Conservation (phyloP, 2,888 invertebrate genomes). For the Conchocele bisecta region DNA sequence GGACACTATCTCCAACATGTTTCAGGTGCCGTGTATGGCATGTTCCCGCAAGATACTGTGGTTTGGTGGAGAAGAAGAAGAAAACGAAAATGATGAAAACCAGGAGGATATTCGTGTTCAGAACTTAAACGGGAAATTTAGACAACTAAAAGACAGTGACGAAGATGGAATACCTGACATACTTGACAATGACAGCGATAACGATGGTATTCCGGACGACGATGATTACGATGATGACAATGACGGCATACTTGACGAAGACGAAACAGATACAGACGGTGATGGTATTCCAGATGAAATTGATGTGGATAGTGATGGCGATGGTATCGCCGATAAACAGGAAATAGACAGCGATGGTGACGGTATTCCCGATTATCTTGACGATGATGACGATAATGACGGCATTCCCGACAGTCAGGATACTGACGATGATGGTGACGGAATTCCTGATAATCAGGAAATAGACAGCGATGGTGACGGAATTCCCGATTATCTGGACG, state of each 20-base stretch:
- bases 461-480: constrained; percentile 76
- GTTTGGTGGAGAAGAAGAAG: too few species aligned
- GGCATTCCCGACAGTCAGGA: constrained; percentile 75
- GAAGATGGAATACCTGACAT: constrained; percentile 70
- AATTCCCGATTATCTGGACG: constrained; percentile 71
- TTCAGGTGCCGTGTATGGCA: too few species aligned
- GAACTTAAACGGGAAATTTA: too few species aligned
- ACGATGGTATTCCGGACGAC: constrained; percentile 73
- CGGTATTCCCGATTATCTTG: constrained; percentile 66
- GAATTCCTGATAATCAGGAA: constrained; percentile 74
- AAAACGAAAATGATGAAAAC: too few species aligned
- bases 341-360: constrained; percentile 75
- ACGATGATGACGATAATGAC: constrained; percentile 75
- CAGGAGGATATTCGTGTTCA: too few species aligned
- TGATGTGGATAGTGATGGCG: constrained; percentile 75
- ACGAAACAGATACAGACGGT: constrained; percentile 70
- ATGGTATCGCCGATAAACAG: constrained; percentile 76
- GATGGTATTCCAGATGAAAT: constrained; percentile 79
- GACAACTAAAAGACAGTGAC: too few species aligned
- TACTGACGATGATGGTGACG: constrained; percentile 74
- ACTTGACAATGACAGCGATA: constrained; percentile 65
- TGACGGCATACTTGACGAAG: constrained; percentile 72
- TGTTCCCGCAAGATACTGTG: too few species aligned
- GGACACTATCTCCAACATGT: too few species aligned
- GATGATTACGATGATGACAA: constrained; percentile 68